phyloP scores from a whole-genome alignment of 2,113 vertebrate species.

The Coptodon bakossiorum region DNA sequence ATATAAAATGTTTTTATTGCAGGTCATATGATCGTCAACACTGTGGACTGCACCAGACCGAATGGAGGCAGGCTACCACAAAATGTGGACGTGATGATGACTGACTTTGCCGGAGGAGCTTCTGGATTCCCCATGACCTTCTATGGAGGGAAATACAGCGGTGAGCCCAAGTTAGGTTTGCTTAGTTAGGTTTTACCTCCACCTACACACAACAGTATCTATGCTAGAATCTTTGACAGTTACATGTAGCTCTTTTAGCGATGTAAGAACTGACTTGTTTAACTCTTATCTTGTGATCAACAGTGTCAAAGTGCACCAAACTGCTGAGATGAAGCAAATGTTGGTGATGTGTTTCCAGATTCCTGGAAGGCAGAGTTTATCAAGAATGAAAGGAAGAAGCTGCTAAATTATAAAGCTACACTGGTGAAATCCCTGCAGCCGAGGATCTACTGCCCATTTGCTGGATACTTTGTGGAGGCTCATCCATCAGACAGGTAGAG shows the following conservation, averaged over 20 bases:
- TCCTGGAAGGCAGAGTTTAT: constrained; percentile 74
- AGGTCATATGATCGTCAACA: not conserved
- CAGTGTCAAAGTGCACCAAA: not conserved
- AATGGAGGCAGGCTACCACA: not conserved
- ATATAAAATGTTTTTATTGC: not conserved
- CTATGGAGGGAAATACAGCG: not conserved
- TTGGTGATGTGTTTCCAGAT: constrained; percentile 30
- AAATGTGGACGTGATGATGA: not conserved
- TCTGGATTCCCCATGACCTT: not conserved
- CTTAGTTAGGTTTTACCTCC: not conserved
- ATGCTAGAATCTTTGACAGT: not conserved
- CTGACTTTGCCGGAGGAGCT: not conserved
- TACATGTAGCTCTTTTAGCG: not conserved
- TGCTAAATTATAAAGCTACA: constrained; percentile 69
- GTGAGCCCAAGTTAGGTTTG: not conserved
- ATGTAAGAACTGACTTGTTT: not conserved
- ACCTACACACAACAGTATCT: not conserved
- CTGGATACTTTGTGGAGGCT: constrained; percentile 79
- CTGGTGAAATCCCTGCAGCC: constrained; percentile 73
- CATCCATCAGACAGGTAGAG: constrained; percentile 79
- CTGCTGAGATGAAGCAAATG: not conserved
- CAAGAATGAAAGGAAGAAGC: constrained; percentile 41
- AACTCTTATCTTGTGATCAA: not conserved
- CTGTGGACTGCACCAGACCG: not conserved
- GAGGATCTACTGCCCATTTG: constrained; percentile 74